Evolutionary conservation across 1,140 invertebrate species (phyloP), one percentile per base, ranked within the genome.

Genomic region (Scaptomyza graminum): DNA sequence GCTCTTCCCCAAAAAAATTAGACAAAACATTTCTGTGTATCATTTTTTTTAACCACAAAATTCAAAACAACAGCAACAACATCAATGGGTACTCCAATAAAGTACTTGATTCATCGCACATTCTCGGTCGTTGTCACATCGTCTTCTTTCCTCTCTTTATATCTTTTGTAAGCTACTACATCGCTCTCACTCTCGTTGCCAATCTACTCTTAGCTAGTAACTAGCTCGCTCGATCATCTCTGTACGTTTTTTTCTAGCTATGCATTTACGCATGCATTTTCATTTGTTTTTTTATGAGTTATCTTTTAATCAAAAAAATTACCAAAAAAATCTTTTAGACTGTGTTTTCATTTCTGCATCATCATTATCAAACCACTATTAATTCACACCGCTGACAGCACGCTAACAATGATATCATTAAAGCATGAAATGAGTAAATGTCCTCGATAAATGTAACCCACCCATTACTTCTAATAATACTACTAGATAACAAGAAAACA

Each of bases 381-480:
- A 56, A 47, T 59, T 56, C 62, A 67, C 73, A 68, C 78, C 71
- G 72, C 79, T 57, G 61, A 65, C 67, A 79, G 56, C n/a, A n/a
- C 61, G 74, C 68, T 80, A 76, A 66, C 66, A 50, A 76, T 80
- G 71, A 81, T 77, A 81, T 75, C 67, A 56, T 66, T 60, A 79
- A 54, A 78, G 4, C 12, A 41, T n/a, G 52, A 70, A 56, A 13
- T 54, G 56, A 39, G 49, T 59, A 47, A 54, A 37, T 46, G n/a
- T 56, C 41, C 80, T 75, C 71, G 61, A 88, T 73, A 64, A 87
- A 78, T 87, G 82, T 88, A 89, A 88, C 83, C 83, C 83, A 88
- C 83, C 83, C 84, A 77, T 76, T 76, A 76, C n/a, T n/a, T n/a
- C n/a, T n/a, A n/a, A n/a, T n/a, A n/a, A n/a, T 68, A 56, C 55